Percentiles rank a stretch among this genome's conserved stretches.
Evolutionary conservation across 2,113 vertebrate species (phyloP).

Genomic region (Nyctereutes procyonoides): DNA sequence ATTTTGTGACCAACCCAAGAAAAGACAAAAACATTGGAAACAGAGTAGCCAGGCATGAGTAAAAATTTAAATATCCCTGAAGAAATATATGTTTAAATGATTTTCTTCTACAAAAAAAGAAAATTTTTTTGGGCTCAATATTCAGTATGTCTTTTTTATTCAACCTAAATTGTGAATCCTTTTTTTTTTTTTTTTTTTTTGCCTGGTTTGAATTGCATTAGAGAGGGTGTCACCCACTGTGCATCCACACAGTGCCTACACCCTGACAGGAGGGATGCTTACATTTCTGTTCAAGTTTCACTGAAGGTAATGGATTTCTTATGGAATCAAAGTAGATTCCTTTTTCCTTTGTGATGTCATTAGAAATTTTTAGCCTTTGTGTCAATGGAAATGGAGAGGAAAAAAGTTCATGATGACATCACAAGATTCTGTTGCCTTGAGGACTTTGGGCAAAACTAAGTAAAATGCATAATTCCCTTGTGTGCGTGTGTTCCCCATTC

Average conservation of each 20-base stretch:
- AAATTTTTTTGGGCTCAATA: constrained; percentile 77
- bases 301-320: constrained; percentile 78
- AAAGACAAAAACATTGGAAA: constrained; percentile 80
- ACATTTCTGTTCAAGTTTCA: constrained; percentile 62
- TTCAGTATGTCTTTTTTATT: constrained; percentile 79
- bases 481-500: constrained; percentile 81
- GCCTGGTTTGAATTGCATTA: constrained; percentile 81
- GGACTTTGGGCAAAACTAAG: constrained; percentile 77
- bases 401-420: constrained; percentile 85
- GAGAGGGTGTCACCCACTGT: constrained; percentile 64
- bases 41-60: constrained; percentile 82
- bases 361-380: constrained; percentile 78
- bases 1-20: constrained; percentile 82
- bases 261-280: constrained; percentile 78
- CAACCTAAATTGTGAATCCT: constrained; percentile 80
- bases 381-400: constrained; percentile 67
- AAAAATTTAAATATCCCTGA: constrained; percentile 85
- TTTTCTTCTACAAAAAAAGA: constrained; percentile 80
- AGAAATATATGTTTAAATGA: constrained; percentile 84
- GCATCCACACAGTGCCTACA: constrained; percentile 68
- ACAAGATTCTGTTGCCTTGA: constrained; percentile 81
- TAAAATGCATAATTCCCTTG: constrained; percentile 82
- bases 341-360: constrained; percentile 81
- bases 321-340: constrained; percentile 70
- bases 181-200: constrained; percentile 52